These are phyloP conservation scores for Garrulus glandarius DNA, from an alignment of 2,797 vertebrate genomes.

Conservation along the genomic window DNA sequence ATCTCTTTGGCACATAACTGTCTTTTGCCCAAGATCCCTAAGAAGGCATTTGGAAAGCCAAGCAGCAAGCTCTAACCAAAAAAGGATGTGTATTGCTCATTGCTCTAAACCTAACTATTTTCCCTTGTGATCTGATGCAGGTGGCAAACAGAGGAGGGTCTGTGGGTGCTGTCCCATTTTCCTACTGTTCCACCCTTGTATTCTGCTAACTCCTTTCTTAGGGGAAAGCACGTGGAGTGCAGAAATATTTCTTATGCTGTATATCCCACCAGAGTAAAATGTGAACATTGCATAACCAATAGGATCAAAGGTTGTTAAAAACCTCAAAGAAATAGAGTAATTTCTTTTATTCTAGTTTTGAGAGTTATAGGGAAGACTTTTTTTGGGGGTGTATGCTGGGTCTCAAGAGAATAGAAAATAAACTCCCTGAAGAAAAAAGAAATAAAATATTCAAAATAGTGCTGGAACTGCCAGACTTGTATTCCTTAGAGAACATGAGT, in stretches of 20 bases:
- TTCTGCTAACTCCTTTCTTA: background rate
- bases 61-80: background rate
- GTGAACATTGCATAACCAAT: background rate
- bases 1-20: background rate
- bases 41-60: background rate
- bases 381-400: background rate
- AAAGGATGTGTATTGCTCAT: background rate
- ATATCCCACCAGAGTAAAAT: background rate
- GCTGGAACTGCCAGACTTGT: background rate
- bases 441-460: background rate
- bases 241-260: background rate
- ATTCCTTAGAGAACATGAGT: background rate
- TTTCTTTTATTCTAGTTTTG: background rate
- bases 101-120: background rate
- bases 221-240: background rate
- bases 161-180: background rate
- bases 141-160: background rate
- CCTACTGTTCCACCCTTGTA: background rate
- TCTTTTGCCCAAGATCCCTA: background rate
- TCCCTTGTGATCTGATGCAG: background rate
- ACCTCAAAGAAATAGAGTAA: background rate
- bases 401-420: slow-evolving; percentile 7
- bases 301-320: background rate
- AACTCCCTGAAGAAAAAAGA: background rate
- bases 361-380: background rate